Percentiles rank a stretch among this genome's conserved stretches.
phyloP scores from a whole-genome alignment of 2,888 invertebrate genomes.

The Monopis laevigella region DNA sequence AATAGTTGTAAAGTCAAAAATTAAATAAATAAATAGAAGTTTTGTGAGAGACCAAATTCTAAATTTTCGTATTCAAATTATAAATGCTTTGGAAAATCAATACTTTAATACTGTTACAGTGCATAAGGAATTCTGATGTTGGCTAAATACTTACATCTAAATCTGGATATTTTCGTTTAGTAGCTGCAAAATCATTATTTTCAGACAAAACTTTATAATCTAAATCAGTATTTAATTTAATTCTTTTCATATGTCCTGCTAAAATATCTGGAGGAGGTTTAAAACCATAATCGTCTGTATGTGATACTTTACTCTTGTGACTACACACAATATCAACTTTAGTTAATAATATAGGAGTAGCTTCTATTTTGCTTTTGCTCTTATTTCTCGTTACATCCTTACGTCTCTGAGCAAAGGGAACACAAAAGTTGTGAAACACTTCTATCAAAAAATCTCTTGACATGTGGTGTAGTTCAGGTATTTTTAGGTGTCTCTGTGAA shows the following conservation, averaged over 20 bases:
- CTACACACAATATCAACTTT: slow-evolving; percentile 20
- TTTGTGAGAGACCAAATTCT: too few species aligned
- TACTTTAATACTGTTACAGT: neutral
- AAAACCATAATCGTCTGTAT: slow-evolving; percentile 30
- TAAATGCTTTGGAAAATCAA: too few species aligned
- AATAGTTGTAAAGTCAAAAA: too few species aligned
- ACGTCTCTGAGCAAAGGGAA: slow-evolving; percentile 54
- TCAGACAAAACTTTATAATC: slow-evolving; percentile 26
- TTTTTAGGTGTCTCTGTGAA: slow-evolving; percentile 45
- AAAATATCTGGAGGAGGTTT: slow-evolving; percentile 46
- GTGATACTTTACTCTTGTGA: slow-evolving; percentile 23
- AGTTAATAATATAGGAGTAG: slow-evolving; percentile 21
- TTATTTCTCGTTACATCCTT: slow-evolving; percentile 43
- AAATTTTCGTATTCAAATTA: too few species aligned
- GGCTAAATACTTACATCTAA: slow-evolving; percentile 2
- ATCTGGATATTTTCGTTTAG: slow-evolving; percentile 4
- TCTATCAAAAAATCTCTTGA: slow-evolving; percentile 44
- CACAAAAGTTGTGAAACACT: slow-evolving; percentile 50
- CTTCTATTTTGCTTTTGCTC: slow-evolving; percentile 36
- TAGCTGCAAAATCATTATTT: neutral
- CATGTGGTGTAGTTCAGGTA: slow-evolving; percentile 37
- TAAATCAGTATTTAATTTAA: slow-evolving; percentile 28
- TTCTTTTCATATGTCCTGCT: slow-evolving; percentile 46
- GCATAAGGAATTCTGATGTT: neutral
- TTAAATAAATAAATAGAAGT: too few species aligned